Evolutionary conservation across 1,140 invertebrate genomes (phyloP).

Genomic region (Theocolax elegans): DNA sequence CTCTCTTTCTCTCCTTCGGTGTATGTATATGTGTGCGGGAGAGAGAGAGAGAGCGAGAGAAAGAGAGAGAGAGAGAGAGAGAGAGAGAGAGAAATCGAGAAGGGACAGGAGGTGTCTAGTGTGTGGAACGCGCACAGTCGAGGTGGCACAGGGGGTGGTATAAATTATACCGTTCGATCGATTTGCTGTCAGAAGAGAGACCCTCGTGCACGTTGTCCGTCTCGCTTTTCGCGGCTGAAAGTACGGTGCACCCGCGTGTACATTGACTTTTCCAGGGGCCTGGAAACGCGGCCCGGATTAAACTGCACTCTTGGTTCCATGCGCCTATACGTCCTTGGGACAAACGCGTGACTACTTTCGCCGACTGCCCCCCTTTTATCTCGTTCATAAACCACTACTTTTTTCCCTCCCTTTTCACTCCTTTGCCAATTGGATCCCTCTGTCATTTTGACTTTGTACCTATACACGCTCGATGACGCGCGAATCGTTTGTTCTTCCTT

Average conservation of each 20-base stretch:
- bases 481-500: too few species aligned
- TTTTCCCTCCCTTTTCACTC: too few species aligned
- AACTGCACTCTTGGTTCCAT: too few species aligned
- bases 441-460: too few species aligned
- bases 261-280: slow-evolving; percentile 33
- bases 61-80: slow-evolving; percentile 20
- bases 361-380: too few species aligned
- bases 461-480: too few species aligned
- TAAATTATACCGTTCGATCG: slow-evolving; percentile 69
- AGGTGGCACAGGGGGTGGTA: slow-evolving; percentile 61
- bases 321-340: too few species aligned
- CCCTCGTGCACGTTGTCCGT: slow-evolving; percentile 53
- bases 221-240: slow-evolving; percentile 1
- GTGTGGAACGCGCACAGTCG: slow-evolving; percentile 39
- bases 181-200: slow-evolving; percentile 65
- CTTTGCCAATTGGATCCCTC: too few species aligned
- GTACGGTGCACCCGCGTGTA: neutral
- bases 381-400: too few species aligned
- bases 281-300: slow-evolving; percentile 10
- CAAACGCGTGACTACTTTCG: too few species aligned
- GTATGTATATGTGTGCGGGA: neutral
- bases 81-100: slow-evolving; percentile 9
- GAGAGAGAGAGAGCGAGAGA: slow-evolving; percentile 21
- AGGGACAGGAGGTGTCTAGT: slow-evolving; percentile 48
- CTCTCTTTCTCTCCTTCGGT: too few species aligned